Evolutionary conservation across 2,113 vertebrate genomes (phyloP).

Genomic region (Lycaon pictus): DNA sequence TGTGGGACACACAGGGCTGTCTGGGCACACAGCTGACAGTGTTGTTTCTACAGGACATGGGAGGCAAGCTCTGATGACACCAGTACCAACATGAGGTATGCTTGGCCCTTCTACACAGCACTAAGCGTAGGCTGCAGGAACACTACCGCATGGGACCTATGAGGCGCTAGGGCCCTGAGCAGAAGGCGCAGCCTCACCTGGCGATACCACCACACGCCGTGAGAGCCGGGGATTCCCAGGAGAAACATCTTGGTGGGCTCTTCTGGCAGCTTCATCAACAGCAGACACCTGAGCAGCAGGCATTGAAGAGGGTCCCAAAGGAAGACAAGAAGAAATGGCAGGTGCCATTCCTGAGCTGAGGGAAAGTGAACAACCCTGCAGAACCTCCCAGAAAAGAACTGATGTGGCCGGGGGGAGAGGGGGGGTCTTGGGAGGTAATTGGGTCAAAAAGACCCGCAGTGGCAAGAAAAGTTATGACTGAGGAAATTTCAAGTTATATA

Average conservation of each 20-base stretch:
- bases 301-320: background rate
- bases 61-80: background rate
- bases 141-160: rapidly evolving
- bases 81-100: background rate
- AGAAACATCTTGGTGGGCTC: background rate
- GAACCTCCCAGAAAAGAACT: background rate
- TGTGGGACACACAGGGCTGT: background rate
- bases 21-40: background rate
- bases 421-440: background rate
- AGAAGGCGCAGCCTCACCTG: background rate
- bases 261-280: background rate
- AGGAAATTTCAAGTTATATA: background rate
- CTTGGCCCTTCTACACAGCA: background rate
- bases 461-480: background rate
- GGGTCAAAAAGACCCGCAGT: background rate
- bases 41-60: background rate
- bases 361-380: background rate
- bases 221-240: background rate
- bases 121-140: background rate
- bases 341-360: background rate
- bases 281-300: background rate
- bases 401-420: background rate
- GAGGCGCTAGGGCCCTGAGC: background rate
- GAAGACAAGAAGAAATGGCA: background rate
- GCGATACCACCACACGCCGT: rapidly evolving